Conservation (phyloP, 2,888 invertebrate species). For the Synanthedon tipuliformis region DNA sequence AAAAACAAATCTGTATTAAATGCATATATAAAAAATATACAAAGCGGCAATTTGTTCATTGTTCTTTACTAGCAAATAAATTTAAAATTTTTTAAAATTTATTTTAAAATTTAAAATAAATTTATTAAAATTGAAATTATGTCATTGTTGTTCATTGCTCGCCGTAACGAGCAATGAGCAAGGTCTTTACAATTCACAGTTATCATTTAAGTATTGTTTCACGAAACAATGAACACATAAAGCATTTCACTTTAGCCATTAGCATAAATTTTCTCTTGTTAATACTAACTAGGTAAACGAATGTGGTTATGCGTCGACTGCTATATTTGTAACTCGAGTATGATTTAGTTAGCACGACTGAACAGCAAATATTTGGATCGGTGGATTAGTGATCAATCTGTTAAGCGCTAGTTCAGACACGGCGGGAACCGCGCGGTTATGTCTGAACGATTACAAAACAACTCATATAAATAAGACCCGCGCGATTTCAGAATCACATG, state of each 20-base stretch:
- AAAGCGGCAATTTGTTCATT: background rate
- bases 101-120: too few species aligned
- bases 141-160: background rate
- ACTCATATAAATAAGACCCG: too few species aligned
- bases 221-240: constrained; percentile 58
- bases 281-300: background rate
- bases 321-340: too few species aligned
- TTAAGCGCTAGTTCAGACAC: too few species aligned
- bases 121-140: background rate
- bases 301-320: background rate
- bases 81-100: too few species aligned
- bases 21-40: background rate
- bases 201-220: constrained; percentile 43
- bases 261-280: constrained; percentile 20
- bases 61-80: background rate
- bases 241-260: constrained; percentile 57
- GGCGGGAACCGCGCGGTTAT: too few species aligned
- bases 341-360: too few species aligned
- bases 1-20: background rate
- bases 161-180: constrained; percentile 2
- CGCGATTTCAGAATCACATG: too few species aligned
- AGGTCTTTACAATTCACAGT: constrained; percentile 22
- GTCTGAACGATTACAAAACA: too few species aligned
- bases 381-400: too few species aligned
- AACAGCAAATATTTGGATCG: too few species aligned